Base-by-base conservation (phyloP, 64 coral and sea anemone species). In the Porites lutea region DNA sequence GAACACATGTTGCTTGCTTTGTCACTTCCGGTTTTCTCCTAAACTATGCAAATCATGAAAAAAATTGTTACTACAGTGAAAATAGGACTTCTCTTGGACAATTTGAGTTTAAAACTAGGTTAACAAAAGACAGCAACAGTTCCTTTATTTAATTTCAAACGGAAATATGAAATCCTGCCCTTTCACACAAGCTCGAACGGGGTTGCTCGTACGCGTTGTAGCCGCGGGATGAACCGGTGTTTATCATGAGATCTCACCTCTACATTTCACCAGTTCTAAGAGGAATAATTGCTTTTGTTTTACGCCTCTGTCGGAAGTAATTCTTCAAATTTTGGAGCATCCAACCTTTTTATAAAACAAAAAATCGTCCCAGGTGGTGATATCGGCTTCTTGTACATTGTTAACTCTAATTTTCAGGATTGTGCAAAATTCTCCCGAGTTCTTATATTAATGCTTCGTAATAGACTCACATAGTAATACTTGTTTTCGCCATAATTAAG, bases 381-480 rank as follows among this genome's bases (percentile, higher is more conserved):
- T 13, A 15, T 23, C 59, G 16, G 14, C 2, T 51, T 18, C n/a
- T 79, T 23, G 77, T 79, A 1, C 59, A 54, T 37, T 20, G 5
- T 37, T 52, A 37, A 37, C 27, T 37, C 27, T 37, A 37, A 37
- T 37, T 37, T 37, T 37, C 27, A 37, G 27, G 47, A 46, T 19
- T 23, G n/a, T 47, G 61, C 45, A 83, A 19, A 82, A 83, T 83
- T 83, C 81, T 83, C 81, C 43, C 27, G 18, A 46, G 14, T 67
- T 50, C 52, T 16, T 46, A 47, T 22, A 50, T 68, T 3, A 67
- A 75, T 48, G 13, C 61, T 48, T 67, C 47, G 9, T 48, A 8
- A 20, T 8, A 18, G 14, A 48, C 2, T 46, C 3, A 50, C 10
- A 11, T 20, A 16, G 61, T 51, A 48, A 52, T 83, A 44, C 13